These are phyloP conservation scores for Procambarus clarkii DNA, from an alignment of 1,140 invertebrate species.

Conservation along the genomic window DNA sequence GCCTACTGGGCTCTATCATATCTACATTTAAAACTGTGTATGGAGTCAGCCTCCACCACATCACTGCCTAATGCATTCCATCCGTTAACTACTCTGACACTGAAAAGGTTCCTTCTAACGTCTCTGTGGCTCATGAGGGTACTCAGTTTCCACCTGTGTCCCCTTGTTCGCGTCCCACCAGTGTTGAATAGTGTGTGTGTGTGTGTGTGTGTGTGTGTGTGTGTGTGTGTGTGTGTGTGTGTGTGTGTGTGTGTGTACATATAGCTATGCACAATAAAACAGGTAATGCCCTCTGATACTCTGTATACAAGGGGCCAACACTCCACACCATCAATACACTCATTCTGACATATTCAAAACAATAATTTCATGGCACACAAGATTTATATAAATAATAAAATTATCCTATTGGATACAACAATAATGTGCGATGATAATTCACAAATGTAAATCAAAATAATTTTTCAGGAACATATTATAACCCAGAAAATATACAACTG, in stretches of 20 bases:
- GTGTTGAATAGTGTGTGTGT: too few species aligned
- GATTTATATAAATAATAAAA: constrained; percentile 61
- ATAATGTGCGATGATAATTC: constrained; percentile 49
- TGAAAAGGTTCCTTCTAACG: too few species aligned
- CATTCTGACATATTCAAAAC: constrained; percentile 18
- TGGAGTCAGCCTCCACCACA: too few species aligned
- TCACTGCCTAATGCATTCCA: too few species aligned
- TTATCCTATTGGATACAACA: constrained; percentile 60
- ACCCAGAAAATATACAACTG: not conserved
- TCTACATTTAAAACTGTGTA: too few species aligned
- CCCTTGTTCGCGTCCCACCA: too few species aligned
- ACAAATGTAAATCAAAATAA: constrained; percentile 44
- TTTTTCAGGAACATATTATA: constrained; percentile 46
- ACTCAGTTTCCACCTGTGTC: too few species aligned
- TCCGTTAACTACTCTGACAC: too few species aligned
- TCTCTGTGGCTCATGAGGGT: too few species aligned
- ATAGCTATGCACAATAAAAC: not conserved
- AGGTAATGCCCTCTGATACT: constrained; percentile 11
- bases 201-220: too few species aligned
- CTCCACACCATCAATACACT: constrained; percentile 16
- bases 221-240: constrained; percentile 17
- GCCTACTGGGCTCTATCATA: too few species aligned
- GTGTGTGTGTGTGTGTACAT: constrained; percentile 15
- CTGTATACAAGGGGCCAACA: constrained; percentile 8
- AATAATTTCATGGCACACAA: constrained; percentile 48